Evolutionary conservation across 2,797 vertebrate genomes (phyloP).

Genomic region (Sebastes itinus): DNA sequence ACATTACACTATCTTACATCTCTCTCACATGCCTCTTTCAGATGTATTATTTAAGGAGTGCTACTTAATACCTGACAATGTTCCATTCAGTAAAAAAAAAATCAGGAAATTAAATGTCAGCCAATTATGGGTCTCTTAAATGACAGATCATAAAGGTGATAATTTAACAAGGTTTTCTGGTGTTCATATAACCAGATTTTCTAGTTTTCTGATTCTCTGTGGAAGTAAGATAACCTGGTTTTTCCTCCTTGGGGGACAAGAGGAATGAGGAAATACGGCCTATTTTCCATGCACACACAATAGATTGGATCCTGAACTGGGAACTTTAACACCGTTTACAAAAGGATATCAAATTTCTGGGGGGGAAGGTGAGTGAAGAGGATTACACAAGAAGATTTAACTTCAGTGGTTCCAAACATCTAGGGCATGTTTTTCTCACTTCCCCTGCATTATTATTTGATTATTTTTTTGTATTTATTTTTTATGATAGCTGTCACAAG

Average conservation of each 20-base stretch:
- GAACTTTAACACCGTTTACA: constrained; percentile 5
- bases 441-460: neutral
- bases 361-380: neutral
- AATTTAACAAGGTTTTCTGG: neutral
- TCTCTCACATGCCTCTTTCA: neutral
- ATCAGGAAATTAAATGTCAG: neutral
- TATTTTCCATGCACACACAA: constrained; percentile 47
- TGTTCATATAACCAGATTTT: constrained; percentile 46
- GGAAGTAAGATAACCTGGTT: constrained; percentile 47
- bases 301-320: constrained; percentile 5
- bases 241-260: constrained; percentile 32
- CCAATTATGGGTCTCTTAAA: neutral
- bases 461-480: too few relatives aligned
- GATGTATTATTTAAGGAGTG: constrained; percentile 8
- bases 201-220: constrained; percentile 40
- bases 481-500: neutral
- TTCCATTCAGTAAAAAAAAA: neutral
- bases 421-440: neutral
- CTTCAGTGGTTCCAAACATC: neutral
- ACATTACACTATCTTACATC: neutral
- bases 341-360: constrained; percentile 34
- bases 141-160: neutral
- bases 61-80: neutral
- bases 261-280: constrained; percentile 42
- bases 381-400: neutral